Conservation (phyloP, 2,888 invertebrate species). For the Ormyrus nitidulus region DNA sequence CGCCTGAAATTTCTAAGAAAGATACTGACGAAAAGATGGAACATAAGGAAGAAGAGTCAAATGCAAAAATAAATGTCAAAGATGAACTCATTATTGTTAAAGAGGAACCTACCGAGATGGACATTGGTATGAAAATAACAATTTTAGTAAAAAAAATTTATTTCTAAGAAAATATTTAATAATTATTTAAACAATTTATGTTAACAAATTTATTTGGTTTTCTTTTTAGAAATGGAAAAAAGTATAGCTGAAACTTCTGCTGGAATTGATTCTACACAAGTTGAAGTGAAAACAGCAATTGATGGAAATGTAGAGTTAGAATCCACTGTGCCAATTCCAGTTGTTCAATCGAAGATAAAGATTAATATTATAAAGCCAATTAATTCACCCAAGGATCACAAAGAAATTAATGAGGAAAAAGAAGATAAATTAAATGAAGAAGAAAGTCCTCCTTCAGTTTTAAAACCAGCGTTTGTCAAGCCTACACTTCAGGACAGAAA, state of each 20-base stretch:
- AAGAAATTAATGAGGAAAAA: constrained; percentile 50
- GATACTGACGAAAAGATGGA: constrained; percentile 72
- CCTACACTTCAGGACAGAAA: constrained; percentile 81
- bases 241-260: constrained; percentile 75
- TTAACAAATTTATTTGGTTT: neutral
- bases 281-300: constrained; percentile 81
- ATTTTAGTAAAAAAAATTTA: constrained; percentile 24
- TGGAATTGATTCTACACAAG: constrained; percentile 77
- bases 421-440: constrained; percentile 68
- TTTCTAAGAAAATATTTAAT: neutral
- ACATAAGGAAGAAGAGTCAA: neutral
- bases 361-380: constrained; percentile 88
- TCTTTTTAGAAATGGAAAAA: constrained; percentile 72
- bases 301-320: constrained; percentile 87
- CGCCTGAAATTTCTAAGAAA: constrained; percentile 83
- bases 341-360: constrained; percentile 79
- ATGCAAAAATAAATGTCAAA: constrained; percentile 58
- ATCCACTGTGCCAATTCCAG: constrained; percentile 76
- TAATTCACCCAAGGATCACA: constrained; percentile 68
- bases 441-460: constrained; percentile 65
- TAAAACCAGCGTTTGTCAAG: constrained; percentile 77
- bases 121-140: constrained; percentile 62
- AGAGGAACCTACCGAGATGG: constrained; percentile 66
- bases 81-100: constrained; percentile 54
- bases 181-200: neutral